These are phyloP conservation scores for Epistrophe grossulariae DNA, from an alignment of 2,888 invertebrate species.

Conservation along the genomic window DNA sequence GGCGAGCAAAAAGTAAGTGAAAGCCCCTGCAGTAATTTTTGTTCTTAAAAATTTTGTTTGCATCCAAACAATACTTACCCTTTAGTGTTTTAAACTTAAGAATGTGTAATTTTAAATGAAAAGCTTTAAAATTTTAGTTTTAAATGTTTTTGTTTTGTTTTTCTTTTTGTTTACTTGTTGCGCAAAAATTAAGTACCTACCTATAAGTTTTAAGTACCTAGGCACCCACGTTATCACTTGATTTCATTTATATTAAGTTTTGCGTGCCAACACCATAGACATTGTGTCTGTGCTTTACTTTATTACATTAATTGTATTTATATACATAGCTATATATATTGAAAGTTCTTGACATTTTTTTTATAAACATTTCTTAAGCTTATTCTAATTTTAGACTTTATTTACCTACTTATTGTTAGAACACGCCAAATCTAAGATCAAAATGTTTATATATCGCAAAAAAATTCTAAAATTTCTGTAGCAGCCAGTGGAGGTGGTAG, in stretches of 20 bases:
- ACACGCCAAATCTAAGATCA: background rate
- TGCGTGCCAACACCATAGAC: background rate
- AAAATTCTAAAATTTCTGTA: background rate
- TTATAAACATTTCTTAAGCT: background rate
- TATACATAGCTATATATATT: too few relatives aligned
- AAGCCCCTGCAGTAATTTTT: too few relatives aligned
- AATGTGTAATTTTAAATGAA: too few relatives aligned
- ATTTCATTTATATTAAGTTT: background rate
- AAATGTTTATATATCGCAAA: background rate
- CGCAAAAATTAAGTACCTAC: background rate
- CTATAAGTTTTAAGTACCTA: too few relatives aligned
- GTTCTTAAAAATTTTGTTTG: too few relatives aligned
- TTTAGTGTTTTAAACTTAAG: too few relatives aligned
- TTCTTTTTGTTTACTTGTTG: background rate
- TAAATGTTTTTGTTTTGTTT: background rate
- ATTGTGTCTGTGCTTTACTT: background rate
- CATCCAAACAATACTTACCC: too few relatives aligned
- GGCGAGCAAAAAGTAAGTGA: too few relatives aligned
- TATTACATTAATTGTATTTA: background rate
- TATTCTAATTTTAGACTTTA: constrained; percentile 3
- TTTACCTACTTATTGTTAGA: background rate
- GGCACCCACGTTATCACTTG: background rate
- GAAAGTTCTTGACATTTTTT: background rate
- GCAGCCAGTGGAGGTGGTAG: background rate
- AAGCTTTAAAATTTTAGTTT: background rate